A percentile compares a stretch with the other conserved stretches of the same genome.
These are phyloP conservation scores for Lutjanus argentimaculatus DNA, from an alignment of 2,797 vertebrate species.

Conservation along the genomic window DNA sequence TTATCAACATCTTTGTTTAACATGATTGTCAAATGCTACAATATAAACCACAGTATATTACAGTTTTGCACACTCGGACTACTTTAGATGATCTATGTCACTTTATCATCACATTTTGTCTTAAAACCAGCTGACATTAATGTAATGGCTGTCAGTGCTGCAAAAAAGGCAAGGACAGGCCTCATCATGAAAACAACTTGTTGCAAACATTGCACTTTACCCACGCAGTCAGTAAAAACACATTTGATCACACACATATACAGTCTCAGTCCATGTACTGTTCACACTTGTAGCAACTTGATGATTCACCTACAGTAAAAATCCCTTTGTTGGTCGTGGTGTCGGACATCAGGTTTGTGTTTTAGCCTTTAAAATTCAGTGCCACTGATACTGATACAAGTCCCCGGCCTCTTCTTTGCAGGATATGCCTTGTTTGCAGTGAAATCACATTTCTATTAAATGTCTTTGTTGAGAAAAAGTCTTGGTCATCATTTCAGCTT, in stretches of 20 bases:
- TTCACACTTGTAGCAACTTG: conserved; percentile 13
- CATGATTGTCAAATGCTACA: conserved; percentile 24
- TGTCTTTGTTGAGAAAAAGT: conserved; percentile 19
- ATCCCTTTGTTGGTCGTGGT: conserved; percentile 13
- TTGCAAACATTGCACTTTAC: conserved; percentile 78
- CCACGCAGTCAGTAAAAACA: conserved; percentile 68
- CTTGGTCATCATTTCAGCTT: conserved; percentile 13
- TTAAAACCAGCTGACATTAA: conserved; percentile 25
- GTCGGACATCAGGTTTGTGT: conserved; percentile 2
- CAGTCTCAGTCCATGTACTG: conserved; percentile 19
- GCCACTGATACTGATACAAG: background rate
- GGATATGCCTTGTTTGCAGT: background rate
- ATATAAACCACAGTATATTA: conserved; percentile 38
- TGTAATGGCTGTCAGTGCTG: conserved; percentile 37
- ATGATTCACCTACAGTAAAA: conserved; percentile 15
- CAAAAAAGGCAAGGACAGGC: conserved; percentile 36
- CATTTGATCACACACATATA: conserved; percentile 16
- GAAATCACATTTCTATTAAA: background rate
- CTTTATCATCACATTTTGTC: conserved; percentile 26
- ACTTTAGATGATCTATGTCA: conserved; percentile 9
- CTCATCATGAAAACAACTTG: conserved; percentile 26
- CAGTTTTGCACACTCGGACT: conserved; percentile 26
- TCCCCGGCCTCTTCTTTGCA: background rate
- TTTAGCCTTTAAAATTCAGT: conserved; percentile 13
- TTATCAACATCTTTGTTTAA: conserved; percentile 20